These are phyloP conservation scores for Lutjanus campechanus DNA, from an alignment of 2,797 vertebrate species.

Conservation along the genomic window DNA sequence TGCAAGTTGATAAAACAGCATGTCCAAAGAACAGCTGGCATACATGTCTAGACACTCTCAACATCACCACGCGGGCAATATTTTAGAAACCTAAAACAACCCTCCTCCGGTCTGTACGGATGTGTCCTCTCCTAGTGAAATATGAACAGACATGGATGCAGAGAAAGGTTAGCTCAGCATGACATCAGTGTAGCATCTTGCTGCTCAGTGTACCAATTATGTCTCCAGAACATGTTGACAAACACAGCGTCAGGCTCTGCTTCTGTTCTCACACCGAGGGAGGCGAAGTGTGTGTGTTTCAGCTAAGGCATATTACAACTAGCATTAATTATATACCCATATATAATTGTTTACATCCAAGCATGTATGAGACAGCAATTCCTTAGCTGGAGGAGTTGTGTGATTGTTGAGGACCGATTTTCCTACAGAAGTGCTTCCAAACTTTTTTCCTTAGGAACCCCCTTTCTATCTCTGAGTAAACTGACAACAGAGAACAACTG, in stretches of 20 bases:
- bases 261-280: slow-evolving; percentile 1
- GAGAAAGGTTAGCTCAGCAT: slow-evolving; percentile 43
- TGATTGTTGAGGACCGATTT: too few species aligned
- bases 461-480: too few species aligned
- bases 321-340: background rate
- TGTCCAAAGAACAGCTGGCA: slow-evolving; percentile 5
- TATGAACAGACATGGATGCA: slow-evolving; percentile 12
- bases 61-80: slow-evolving; percentile 12
- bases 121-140: slow-evolving; percentile 20
- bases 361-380: background rate
- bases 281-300: background rate
- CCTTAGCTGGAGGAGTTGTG: background rate
- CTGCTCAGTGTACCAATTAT: slow-evolving; percentile 41
- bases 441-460: too few species aligned
- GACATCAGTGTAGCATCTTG: slow-evolving; percentile 12
- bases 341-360: background rate
- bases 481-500: too few species aligned
- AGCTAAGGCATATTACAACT: background rate
- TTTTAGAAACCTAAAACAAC: background rate
- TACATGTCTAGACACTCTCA: background rate
- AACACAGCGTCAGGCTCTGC: slow-evolving; percentile 29
- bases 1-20: slow-evolving; percentile 1
- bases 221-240: slow-evolving; percentile 22
- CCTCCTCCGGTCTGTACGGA: background rate
- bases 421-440: too few species aligned